Percentiles rank a stretch among this genome's conserved stretches.
phyloP scores from a whole-genome alignment of 1,140 invertebrate species.

The Bombus waltoni region DNA sequence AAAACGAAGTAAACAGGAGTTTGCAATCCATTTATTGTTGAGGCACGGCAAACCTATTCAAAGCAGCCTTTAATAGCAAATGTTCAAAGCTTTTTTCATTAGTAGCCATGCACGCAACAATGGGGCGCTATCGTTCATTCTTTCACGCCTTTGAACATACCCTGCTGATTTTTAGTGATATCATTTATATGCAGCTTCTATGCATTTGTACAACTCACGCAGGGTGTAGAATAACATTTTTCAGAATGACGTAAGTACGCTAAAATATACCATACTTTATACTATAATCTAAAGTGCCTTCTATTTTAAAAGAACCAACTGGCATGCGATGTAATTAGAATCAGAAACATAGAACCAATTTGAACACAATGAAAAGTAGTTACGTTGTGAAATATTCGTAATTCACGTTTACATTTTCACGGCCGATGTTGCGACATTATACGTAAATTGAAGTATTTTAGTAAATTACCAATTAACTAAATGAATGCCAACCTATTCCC shows the following conservation, averaged over 20 bases:
- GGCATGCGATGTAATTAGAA: not conserved
- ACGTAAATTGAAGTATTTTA: too few species aligned
- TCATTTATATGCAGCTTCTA: conserved; percentile 7
- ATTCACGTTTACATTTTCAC: not conserved
- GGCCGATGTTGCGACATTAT: too few species aligned
- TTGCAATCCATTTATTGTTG: conserved; percentile 11
- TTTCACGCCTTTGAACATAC: conserved; percentile 17
- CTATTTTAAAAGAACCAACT: not conserved
- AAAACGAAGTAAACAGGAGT: conserved; percentile 7
- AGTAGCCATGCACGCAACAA: conserved; percentile 26
- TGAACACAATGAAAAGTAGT: not conserved
- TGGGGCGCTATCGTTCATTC: conserved; percentile 17
- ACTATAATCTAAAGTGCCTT: not conserved
- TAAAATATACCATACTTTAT: not conserved
- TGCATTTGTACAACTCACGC: not conserved
- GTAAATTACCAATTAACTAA: too few species aligned
- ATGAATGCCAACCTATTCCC: not conserved
- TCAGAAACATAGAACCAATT: not conserved
- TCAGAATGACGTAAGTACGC: too few species aligned
- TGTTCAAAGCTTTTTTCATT: conserved; percentile 22
- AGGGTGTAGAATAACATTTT: too few species aligned
- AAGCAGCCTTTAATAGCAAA: conserved; percentile 5
- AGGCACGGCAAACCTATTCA: not conserved
- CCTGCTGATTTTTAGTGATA: conserved; percentile 21
- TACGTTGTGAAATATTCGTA: not conserved